These are phyloP conservation scores for Heliothis peltigera DNA, from an alignment of 2,888 invertebrate genomes.

Conservation along the genomic window DNA sequence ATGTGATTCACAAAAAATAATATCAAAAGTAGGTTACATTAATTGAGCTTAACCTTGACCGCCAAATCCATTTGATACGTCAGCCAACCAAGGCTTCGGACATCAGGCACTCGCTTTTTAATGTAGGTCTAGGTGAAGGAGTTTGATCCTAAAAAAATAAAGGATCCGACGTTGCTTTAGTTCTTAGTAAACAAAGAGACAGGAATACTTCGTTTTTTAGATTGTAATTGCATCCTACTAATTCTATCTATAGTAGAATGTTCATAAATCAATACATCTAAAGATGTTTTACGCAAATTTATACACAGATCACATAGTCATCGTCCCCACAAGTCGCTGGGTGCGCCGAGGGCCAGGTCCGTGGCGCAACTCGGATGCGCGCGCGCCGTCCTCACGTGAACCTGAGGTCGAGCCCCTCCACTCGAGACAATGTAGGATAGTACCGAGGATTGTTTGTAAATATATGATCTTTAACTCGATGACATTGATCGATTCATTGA, in stretches of 20 bases:
- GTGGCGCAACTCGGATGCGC: conserved; percentile 66
- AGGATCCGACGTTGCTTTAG: background rate
- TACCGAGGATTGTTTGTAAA: conserved; percentile 47
- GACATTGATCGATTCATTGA: conserved; percentile 29
- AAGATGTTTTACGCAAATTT: conserved; percentile 19
- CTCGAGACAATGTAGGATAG: conserved; percentile 53
- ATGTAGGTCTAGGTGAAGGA: conserved; percentile 13
- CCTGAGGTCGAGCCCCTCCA: conserved; percentile 65
- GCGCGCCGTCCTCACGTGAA: conserved; percentile 67
- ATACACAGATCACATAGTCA: conserved; percentile 44
- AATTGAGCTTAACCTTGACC: conserved; percentile 12
- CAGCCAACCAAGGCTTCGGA: conserved; percentile 12
- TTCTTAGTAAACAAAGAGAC: background rate
- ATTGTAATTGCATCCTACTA: background rate
- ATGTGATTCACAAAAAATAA: conserved; percentile 5
- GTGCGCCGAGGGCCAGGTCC: conserved; percentile 64
- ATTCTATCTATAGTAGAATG: too few species aligned
- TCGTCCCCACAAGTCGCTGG: conserved; percentile 29
- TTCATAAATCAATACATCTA: conserved; percentile 4
- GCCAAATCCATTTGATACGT: conserved; percentile 16
- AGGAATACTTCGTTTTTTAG: background rate
- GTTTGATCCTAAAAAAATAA: background rate
- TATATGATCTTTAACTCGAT: conserved; percentile 32
- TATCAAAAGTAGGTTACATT: conserved; percentile 15
- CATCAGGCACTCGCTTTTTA: conserved; percentile 4